Conservation (phyloP, 2,113 vertebrate species). For the Alligator mississippiensis region DNA sequence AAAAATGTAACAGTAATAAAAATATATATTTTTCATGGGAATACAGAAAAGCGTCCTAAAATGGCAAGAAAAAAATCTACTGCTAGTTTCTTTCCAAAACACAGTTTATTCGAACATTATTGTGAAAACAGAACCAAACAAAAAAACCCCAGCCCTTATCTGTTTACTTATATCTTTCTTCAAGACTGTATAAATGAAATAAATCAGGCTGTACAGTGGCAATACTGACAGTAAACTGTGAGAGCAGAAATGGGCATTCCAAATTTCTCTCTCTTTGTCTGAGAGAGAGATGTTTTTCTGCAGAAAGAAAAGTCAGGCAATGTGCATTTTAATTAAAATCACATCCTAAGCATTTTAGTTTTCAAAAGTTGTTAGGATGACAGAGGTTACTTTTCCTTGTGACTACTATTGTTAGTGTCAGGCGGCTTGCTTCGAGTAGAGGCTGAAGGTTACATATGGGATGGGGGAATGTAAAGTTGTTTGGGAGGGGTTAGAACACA, state of each 20-base stretch:
- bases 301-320: conserved; percentile 72
- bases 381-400: conserved; percentile 78
- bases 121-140: neutral
- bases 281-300: conserved; percentile 56
- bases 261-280: conserved; percentile 15
- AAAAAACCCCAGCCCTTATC: neutral
- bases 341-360: conserved; percentile 82
- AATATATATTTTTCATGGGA: neutral
- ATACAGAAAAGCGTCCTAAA: neutral
- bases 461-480: conserved; percentile 67
- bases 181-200: neutral
- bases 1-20: neutral
- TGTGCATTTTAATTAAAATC: conserved; percentile 84
- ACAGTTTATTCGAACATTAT: neutral
- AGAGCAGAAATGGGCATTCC: conserved; percentile 19
- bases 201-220: conserved; percentile 45
- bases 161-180: neutral
- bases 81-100: conserved; percentile 19
- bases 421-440: conserved; percentile 66
- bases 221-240: conserved; percentile 6
- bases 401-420: conserved; percentile 85
- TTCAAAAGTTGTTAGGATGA: conserved; percentile 85
- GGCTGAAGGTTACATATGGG: conserved; percentile 85
- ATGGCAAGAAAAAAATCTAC: neutral
- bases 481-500: conserved; percentile 59